phyloP scores from a whole-genome alignment of 2,888 invertebrate species.

The Hypomecis atomaria region DNA sequence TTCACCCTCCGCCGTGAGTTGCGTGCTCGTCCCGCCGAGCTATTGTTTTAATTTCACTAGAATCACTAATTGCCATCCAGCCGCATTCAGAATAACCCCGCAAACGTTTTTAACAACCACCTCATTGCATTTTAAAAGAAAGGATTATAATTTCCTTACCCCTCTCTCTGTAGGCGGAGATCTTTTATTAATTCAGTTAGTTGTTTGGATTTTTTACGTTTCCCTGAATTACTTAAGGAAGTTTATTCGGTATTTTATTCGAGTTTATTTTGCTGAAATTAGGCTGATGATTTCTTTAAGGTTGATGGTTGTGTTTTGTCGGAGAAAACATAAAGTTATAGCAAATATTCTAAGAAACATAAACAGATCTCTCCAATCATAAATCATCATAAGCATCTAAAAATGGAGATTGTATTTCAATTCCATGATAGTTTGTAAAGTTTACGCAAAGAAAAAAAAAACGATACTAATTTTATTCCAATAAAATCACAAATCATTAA shows the following conservation, averaged over 20 bases:
- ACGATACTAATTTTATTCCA: too few relatives aligned
- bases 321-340: background rate
- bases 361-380: background rate
- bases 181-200: conserved; percentile 78
- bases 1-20: conserved; percentile 57
- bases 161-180: conserved; percentile 59
- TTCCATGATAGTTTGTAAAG: too few relatives aligned
- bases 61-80: conserved; percentile 80
- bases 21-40: conserved; percentile 58
- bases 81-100: conserved; percentile 79
- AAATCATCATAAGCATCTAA: too few relatives aligned
- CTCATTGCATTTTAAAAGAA: conserved; percentile 85
- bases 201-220: conserved; percentile 58
- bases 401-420: too few relatives aligned
- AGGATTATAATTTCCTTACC: conserved; percentile 82
- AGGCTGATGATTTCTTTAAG: conserved; percentile 21
- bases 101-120: conserved; percentile 82
- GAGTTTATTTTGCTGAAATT: conserved; percentile 33
- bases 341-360: background rate
- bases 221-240: conserved; percentile 47
- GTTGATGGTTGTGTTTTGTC: background rate
- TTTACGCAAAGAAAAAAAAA: too few relatives aligned
- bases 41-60: conserved; percentile 81
- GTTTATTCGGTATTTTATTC: conserved; percentile 37
- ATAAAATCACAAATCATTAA: too few relatives aligned